A percentile compares a stretch with the other conserved stretches of the same genome.
These are phyloP conservation scores for Bucorvus abyssinicus DNA, from an alignment of 2,797 vertebrate species.

Conservation along the genomic window DNA sequence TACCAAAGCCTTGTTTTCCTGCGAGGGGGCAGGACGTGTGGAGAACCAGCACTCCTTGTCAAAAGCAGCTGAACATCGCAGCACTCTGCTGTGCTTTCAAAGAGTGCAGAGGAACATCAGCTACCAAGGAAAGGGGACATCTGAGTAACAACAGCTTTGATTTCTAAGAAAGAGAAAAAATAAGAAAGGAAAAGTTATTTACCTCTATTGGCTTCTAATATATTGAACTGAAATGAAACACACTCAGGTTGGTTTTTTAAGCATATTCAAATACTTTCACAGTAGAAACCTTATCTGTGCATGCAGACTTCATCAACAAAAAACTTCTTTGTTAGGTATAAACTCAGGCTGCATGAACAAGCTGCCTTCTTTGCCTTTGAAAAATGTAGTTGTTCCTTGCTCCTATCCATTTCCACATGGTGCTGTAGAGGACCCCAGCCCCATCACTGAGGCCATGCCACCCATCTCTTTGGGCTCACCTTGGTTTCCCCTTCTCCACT, in stretches of 20 bases:
- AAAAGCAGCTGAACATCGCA: background rate
- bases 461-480: background rate
- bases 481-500: background rate
- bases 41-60: rapidly evolving
- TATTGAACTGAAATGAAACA: background rate
- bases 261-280: background rate
- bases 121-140: background rate
- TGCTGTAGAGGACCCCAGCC: background rate
- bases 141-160: background rate
- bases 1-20: background rate
- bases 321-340: background rate
- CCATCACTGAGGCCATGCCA: background rate
- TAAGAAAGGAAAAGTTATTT: background rate
- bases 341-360: background rate
- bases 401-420: background rate
- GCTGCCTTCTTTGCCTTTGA: background rate
- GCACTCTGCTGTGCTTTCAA: background rate
- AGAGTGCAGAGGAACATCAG: background rate
- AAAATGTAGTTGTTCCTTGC: background rate
- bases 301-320: background rate
- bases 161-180: background rate
- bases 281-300: background rate
- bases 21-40: rapidly evolving
- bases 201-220: background rate
- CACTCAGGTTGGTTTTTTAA: background rate